A percentile compares a stretch with the other conserved stretches of the same genome.
phyloP scores from a whole-genome alignment of 2,113 vertebrate genomes.

The Chamaetylas fuelleborni region DNA sequence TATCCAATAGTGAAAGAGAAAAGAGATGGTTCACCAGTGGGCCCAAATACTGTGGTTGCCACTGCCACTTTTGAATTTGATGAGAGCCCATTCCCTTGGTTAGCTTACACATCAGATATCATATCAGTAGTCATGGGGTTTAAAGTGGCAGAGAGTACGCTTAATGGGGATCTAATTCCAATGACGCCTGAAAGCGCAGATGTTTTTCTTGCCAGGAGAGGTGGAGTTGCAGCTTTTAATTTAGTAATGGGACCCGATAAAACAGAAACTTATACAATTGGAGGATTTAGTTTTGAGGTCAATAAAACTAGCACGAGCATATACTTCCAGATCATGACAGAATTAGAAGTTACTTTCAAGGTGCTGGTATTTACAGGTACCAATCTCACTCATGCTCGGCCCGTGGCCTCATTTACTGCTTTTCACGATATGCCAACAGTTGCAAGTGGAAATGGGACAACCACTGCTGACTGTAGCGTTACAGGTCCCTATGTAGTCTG shows the following conservation, averaged over 20 bases:
- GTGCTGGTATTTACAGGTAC: conserved; percentile 46
- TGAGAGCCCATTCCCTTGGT: conserved; percentile 70
- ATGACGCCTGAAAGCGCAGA: conserved; percentile 35
- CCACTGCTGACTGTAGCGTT: not conserved
- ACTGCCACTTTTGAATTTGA: conserved; percentile 66
- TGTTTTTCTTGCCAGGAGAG: conserved; percentile 52
- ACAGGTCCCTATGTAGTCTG: conserved; percentile 57
- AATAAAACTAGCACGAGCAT: not conserved
- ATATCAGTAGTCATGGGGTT: conserved; percentile 56
- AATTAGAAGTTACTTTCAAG: conserved; percentile 43
- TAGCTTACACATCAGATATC: conserved; percentile 14
- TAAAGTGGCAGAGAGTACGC: conserved; percentile 21
- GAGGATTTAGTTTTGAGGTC: conserved; percentile 62
- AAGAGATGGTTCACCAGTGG: not conserved
- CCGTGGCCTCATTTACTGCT: conserved; percentile 26
- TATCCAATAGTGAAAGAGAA: not conserved
- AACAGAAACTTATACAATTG: not conserved
- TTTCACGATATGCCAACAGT: conserved; percentile 14
- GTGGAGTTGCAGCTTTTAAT: not conserved
- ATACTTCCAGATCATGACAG: conserved; percentile 69
- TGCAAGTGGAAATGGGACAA: not conserved
- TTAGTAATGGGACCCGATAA: conserved; percentile 36
- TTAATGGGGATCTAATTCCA: not conserved
- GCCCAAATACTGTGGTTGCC: not conserved
- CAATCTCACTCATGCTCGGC: not conserved